A percentile compares a stretch with the other conserved stretches of the same genome.
These are phyloP conservation scores for Apocheima hispidaria DNA, from an alignment of 2,888 invertebrate genomes.

Conservation along the genomic window DNA sequence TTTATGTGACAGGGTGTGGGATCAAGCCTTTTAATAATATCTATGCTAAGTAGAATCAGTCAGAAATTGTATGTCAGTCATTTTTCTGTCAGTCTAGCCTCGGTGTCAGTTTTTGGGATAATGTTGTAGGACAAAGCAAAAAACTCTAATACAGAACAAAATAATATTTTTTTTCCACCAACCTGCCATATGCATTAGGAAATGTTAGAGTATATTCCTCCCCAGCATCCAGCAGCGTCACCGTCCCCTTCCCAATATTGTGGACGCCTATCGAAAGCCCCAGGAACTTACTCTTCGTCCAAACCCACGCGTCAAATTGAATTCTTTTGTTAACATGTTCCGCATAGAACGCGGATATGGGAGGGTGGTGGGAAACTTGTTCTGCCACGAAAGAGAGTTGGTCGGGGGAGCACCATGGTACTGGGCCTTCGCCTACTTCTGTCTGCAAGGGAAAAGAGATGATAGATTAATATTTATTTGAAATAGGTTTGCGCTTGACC, in stretches of 20 bases:
- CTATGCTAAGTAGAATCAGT: no score
- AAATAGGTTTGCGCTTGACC: no score
- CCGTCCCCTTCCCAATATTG: conserved; percentile 97
- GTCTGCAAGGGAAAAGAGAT: conserved; percentile 49
- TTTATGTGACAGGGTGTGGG: no score
- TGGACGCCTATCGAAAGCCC: conserved; percentile 99
- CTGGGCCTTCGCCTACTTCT: conserved; percentile 92
- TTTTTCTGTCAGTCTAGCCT: no score
- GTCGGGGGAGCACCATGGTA: conserved; percentile 95
- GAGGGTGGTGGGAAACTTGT: conserved; percentile 99
- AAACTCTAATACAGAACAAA: no score
- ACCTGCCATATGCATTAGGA: conserved; percentile 99
- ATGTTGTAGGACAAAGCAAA: no score
- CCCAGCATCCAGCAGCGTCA: conserved; percentile 95
- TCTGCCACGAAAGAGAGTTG: conserved; percentile 98
- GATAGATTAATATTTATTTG: background rate
- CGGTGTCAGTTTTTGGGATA: no score
- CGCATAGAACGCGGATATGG: conserved; percentile 99
- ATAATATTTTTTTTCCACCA: conserved; percentile 30
- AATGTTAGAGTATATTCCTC: conserved; percentile 98
- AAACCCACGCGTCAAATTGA: conserved; percentile 98
- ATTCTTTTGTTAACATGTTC: conserved; percentile 97
- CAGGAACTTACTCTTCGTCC: conserved; percentile 99
- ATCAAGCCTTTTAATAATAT: no score
- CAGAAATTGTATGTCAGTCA: no score